Percentiles rank a stretch among this genome's conserved stretches.
Conservation (phyloP, 1,140 invertebrate genomes). For the Aphis gossypii region DNA sequence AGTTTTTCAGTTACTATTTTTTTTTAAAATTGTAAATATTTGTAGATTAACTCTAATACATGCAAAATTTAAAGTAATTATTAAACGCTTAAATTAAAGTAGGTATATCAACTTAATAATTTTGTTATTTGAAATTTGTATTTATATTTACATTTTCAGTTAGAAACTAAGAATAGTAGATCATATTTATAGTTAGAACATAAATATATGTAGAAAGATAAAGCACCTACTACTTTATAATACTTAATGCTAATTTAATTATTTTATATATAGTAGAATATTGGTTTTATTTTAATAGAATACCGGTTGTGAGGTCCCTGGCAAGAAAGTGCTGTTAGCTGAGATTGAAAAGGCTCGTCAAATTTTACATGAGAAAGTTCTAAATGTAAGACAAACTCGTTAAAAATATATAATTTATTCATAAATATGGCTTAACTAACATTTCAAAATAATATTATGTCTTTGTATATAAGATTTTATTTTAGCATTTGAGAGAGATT, state of each 20-base stretch:
- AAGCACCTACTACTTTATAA: not conserved
- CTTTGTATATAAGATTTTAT: not conserved
- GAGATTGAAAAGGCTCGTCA: slow-evolving; percentile 54
- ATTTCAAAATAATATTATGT: not conserved
- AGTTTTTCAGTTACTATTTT: not conserved
- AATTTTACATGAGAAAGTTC: slow-evolving; percentile 48
- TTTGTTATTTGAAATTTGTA: not conserved
- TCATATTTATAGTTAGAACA: not conserved
- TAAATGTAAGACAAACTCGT: slow-evolving; percentile 49
- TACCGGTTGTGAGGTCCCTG: not conserved
- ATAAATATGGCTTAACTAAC: slow-evolving; percentile 7
- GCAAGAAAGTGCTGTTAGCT: slow-evolving; percentile 48
- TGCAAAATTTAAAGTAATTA: not conserved
- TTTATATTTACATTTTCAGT: not conserved
- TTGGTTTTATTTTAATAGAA: slow-evolving; percentile 55
- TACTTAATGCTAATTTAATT: slow-evolving; percentile 15
- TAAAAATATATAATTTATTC: slow-evolving; percentile 32
- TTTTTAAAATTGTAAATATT: not conserved
- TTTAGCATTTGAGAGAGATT: not conserved
- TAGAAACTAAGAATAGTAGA: not conserved
- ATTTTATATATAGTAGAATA: slow-evolving; percentile 36
- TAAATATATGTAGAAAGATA: not conserved
- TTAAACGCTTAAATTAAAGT: not conserved
- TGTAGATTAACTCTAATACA: not conserved
- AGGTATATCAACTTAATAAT: not conserved